Base-by-base conservation (phyloP, 64 coral and sea anemone species). In the Pocillopora verrucosa region DNA sequence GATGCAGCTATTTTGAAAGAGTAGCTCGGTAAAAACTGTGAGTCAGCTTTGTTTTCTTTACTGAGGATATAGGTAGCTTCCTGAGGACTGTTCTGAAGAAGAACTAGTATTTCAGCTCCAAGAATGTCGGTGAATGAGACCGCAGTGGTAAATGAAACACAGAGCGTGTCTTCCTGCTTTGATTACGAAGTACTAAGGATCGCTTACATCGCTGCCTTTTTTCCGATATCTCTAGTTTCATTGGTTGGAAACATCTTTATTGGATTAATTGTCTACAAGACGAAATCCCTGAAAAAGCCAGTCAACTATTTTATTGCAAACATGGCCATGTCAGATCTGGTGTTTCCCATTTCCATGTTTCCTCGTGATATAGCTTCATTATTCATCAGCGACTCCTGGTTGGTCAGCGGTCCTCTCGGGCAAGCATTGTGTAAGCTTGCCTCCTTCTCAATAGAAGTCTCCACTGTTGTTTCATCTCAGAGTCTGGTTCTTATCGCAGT, bases 321-420 rank as follows among this genome's bases (percentile, higher is more conserved):
- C 80, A 83, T 83, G 80, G 80, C 80, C 7, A 64, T 83, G 6
- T 63, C 59, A 15, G 80, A 83, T 65, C 26, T 83, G 60, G 13
- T 83, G 26, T 13, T 64, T 15, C 82, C 82, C 2, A 11, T 85
- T 13, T 85, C 56, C 36, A 12, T 45, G 19, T n/a, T 85, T 22
- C 64, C 73, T 1, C 36, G 1, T 30, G 14, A 14, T 24, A 14
- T 75, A 36, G 16, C 35, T 6, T 15, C 11, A 24, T 4, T 75
- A 17, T 12, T 36, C 36, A 13, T 11, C 13, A 15, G 16, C 73
- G 41, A 6, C 6, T 36, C 73, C 34, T 75, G 73, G 73, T 15
- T 15, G 2, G 15, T 75, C 34, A 0, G 73, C 36, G 13, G 35
- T 37, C 34, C 11, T 14, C 35, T 75, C 15, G 34, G 73, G 2